These are phyloP conservation scores for Alouatta palliata DNA, from an alignment of 2,113 vertebrate species.

Conservation along the genomic window DNA sequence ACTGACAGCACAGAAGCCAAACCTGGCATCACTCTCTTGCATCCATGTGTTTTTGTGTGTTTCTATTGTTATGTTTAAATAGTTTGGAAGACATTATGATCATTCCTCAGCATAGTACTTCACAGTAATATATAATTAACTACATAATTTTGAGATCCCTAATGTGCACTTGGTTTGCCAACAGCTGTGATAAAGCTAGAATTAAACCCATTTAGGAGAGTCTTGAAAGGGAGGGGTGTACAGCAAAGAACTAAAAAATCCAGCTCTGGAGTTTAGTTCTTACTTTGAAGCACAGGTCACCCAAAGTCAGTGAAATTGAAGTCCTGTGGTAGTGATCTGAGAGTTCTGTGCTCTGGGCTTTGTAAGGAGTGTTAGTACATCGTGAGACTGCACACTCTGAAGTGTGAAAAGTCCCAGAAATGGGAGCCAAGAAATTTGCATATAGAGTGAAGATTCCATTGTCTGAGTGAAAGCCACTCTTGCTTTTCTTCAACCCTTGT, in stretches of 20 bases:
- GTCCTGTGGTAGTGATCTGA: slow-evolving; percentile 30
- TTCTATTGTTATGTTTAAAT: neutral
- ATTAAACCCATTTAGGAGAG: slow-evolving; percentile 20
- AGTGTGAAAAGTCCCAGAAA: slow-evolving; percentile 73
- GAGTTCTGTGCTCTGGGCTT: slow-evolving; percentile 44
- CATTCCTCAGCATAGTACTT: neutral
- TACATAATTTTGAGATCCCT: neutral
- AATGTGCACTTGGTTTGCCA: slow-evolving; percentile 22
- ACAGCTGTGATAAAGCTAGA: neutral
- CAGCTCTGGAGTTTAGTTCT: slow-evolving; percentile 60
- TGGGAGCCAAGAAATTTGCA: slow-evolving; percentile 77
- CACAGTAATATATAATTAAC: neutral
- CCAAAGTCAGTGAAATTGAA: slow-evolving; percentile 78
- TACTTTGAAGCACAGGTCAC: slow-evolving; percentile 63
- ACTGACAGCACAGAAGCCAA: neutral
- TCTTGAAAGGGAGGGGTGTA: neutral
- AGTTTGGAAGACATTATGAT: neutral
- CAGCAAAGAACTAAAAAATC: slow-evolving; percentile 44
- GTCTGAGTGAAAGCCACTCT: slow-evolving; percentile 74
- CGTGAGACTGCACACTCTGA: neutral
- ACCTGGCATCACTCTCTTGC: neutral
- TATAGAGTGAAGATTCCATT: slow-evolving; percentile 79
- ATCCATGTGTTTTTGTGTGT: neutral
- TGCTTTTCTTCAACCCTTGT: slow-evolving; percentile 75
- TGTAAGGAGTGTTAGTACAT: neutral